Base-by-base conservation (phyloP, 1,140 invertebrate species). In the Drosophila mayri region DNA sequence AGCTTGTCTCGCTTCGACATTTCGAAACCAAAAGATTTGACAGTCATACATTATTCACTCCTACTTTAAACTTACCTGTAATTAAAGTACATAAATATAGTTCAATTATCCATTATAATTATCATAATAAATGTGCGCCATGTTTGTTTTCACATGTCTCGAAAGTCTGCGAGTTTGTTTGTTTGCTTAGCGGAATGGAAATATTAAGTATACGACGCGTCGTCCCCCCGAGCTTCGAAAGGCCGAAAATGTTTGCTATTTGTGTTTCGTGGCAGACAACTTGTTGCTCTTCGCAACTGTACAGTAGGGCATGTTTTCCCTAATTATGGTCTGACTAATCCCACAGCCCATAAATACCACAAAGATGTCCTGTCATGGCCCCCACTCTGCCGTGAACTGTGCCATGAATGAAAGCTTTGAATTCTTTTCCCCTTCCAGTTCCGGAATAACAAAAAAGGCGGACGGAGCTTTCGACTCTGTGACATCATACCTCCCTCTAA, bases 401-500 rank as follows among this genome's bases (percentile, higher is more conserved):
- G 30, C n/a, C 28, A n/a, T 70, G 66, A 47, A 38, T 59, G 44
- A 72, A 60, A 43, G 44, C 44, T 72, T 43, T 38, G 20, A 37
- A 22, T 63, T 49, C 8, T 16, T 67, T 32, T 3, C 28, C 40
- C 35, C 28, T 12, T 25, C 25, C 16, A 46, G 4, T 25, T 35
- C 25, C 22, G 12, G 40, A 43, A 38, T 7, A 10, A 28, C n/a
- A 35, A 10, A 22, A 20, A 20, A 35, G 14, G 16, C 25, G 30
- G 16, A 20, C 40, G 55, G 58, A 72, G 75, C 66, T 71, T 65
- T 65, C 9, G 4, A 1, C n/a, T 28, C 28, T 54, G 71, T 87
- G 83, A 87, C 83, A 88, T 87, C 83, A 87, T 87, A 66, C 76
- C 71, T 49, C 79, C 83, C 79, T 79, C 77, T 57, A 20, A 32